Conservation (phyloP, 2,113 vertebrate species). For the Xyrauchen texanus region DNA sequence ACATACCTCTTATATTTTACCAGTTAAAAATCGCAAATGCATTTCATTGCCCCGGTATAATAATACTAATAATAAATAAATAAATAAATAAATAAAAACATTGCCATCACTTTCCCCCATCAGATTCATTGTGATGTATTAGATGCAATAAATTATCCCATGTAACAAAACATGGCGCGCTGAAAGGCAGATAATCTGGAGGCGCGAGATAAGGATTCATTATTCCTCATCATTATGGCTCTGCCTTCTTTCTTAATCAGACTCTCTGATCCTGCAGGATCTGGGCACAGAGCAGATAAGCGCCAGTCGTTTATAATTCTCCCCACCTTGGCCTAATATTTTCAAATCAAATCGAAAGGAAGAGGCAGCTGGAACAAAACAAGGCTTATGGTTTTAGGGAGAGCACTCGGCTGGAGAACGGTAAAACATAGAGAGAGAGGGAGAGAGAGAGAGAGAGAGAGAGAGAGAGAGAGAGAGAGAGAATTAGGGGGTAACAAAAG, state of each 20-base stretch:
- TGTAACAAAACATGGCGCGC: slow-evolving; percentile 99
- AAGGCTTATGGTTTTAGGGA: slow-evolving; percentile 70
- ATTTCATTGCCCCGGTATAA: slow-evolving; percentile 85
- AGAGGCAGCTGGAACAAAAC: slow-evolving; percentile 83
- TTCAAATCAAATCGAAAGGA: slow-evolving; percentile 94
- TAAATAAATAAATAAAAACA: slow-evolving; percentile 63
- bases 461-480: too few relatives aligned
- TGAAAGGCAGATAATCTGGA: slow-evolving; percentile 99
- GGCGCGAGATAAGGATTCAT: slow-evolving; percentile 99
- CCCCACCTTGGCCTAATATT: slow-evolving; percentile 98
- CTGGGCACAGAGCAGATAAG: slow-evolving; percentile 99
- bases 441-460: too few relatives aligned
- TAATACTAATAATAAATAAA: too few relatives aligned
- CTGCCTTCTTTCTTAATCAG: slow-evolving; percentile 99
- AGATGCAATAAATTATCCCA: slow-evolving; percentile 99
- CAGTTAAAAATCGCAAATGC: slow-evolving; percentile 87
- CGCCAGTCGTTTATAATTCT: slow-evolving; percentile 98
- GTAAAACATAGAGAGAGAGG: slow-evolving; percentile 68
- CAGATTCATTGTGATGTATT: slow-evolving; percentile 99
- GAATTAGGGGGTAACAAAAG: background rate
- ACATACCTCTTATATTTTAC: slow-evolving; percentile 90
- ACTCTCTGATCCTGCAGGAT: slow-evolving; percentile 98
- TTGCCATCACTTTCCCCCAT: slow-evolving; percentile 94
- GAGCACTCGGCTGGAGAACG: slow-evolving; percentile 77
- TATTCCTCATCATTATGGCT: slow-evolving; percentile 99